A percentile compares a stretch with the other conserved stretches of the same genome.
These are phyloP conservation scores for Ferrisia virgata DNA, from an alignment of 2,888 invertebrate genomes.

Conservation along the genomic window DNA sequence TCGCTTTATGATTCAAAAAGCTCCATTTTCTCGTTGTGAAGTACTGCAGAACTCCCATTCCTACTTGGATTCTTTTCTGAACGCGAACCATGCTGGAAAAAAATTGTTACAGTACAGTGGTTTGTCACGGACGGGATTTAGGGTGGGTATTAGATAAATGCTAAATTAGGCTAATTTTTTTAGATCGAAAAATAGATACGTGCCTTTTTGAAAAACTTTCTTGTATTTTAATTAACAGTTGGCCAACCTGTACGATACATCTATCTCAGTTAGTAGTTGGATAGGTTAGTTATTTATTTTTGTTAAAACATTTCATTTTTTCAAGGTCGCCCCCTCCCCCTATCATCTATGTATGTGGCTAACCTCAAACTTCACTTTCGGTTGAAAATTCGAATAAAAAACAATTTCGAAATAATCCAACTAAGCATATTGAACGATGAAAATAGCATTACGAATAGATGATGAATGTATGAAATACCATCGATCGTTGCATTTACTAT, in stretches of 20 bases:
- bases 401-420: neutral
- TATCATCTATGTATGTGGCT: too few relatives aligned
- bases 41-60: slow-evolving; percentile 68
- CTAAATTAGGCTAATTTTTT: too few relatives aligned
- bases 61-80: slow-evolving; percentile 63
- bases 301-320: neutral
- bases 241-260: too few relatives aligned
- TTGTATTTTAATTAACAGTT: too few relatives aligned
- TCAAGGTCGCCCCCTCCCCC: too few relatives aligned
- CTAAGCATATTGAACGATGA: neutral
- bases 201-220: neutral
- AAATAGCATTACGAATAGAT: neutral
- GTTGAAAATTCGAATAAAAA: neutral
- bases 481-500: too few relatives aligned
- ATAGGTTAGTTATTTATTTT: too few relatives aligned
- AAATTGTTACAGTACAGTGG: neutral
- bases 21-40: slow-evolving; percentile 81
- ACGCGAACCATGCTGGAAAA: slow-evolving; percentile 63
- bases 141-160: neutral
- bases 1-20: slow-evolving; percentile 65
- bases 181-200: too few relatives aligned
- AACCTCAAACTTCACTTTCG: neutral
- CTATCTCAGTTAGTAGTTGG: too few relatives aligned
- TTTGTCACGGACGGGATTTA: neutral
- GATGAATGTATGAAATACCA: neutral